Base-by-base conservation (phyloP, 1,140 invertebrate species). In the Orius insidiosus region DNA sequence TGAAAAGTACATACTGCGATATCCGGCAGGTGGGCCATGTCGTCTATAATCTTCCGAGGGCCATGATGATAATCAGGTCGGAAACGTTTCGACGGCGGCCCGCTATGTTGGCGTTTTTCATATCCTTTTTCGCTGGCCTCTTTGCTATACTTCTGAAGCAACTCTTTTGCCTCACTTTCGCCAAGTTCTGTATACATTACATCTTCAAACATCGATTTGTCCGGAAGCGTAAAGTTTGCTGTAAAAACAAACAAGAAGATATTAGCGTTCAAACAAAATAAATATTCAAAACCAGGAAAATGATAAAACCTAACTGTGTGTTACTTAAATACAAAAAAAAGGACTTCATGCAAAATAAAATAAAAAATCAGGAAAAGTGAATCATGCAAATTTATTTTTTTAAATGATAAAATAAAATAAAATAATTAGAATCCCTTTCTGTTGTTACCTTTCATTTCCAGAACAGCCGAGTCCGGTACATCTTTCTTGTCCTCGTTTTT, bases 401-500 rank as follows among this genome's bases (percentile, higher is more conserved):
- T 35, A 35, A 36, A 47, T 16, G 16, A 46, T 39, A 16, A 38
- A 33, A 3, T 10, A 44, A 4, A 41, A n/a, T n/a, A n/a, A n/a
- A n/a, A n/a, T n/a, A 14, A 41, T 2, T 14, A 43, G 32, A 34
- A 33, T 7, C 30, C 32, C 38, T 18, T 13, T 31, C 38, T n/a
- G 18, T 18, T 49, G 45, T 48, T 49, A 56, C 56, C 55, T 56
- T 58, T 56, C 52, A 56, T 55, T 50, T 58, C 55, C 48, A 55
- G 32, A 19, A 58, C 53, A 9, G 54, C 52, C 9, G 52, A 53
- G 66, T 92, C 86, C 57, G 86, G 84, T 61, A 92, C 78, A 59
- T 85, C 84, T 76, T 90, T 92, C 65, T 83, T 84, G 67, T 88
- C 84, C 60, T 80, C 75, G 59, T 78, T 72, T n/a, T 65, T 84